Evolutionary conservation across 2,888 invertebrate species (phyloP).

Genomic region (Nebria brevicollis): DNA sequence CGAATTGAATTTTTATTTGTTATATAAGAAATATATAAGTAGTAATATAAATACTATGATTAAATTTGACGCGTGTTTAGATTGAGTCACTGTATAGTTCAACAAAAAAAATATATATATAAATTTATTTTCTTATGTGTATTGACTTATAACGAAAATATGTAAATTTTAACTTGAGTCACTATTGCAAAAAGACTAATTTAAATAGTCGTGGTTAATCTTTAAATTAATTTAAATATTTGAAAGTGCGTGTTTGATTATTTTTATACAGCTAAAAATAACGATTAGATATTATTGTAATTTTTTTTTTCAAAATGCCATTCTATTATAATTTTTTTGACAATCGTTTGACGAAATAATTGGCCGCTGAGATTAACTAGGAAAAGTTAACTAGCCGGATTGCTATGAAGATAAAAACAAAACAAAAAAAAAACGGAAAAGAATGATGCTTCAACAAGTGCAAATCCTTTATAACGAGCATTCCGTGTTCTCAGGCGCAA

Average conservation of each 20-base stretch:
- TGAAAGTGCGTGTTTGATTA: neutral
- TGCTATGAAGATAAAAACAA: constrained; percentile 30
- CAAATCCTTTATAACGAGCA: constrained; percentile 31
- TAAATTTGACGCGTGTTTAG: neutral
- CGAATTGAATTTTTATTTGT: neutral
- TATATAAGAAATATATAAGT: neutral
- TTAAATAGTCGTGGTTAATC: neutral
- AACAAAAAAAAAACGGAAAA: constrained; percentile 19
- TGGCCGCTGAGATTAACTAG: neutral
- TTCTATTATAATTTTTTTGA: neutral
- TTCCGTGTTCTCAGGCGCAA: constrained; percentile 23
- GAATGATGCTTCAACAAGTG: constrained; percentile 39
- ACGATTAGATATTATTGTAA: neutral
- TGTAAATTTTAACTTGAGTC: neutral
- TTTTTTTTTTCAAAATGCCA: neutral
- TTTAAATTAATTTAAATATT: neutral
- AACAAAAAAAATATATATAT: too few species aligned
- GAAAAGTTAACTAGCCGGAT: constrained; percentile 2
- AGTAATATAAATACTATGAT: neutral
- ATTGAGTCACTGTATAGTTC: neutral
- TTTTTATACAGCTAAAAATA: too few species aligned
- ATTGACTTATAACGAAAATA: neutral
- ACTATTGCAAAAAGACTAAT: neutral
- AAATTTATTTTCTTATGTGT: too few species aligned
- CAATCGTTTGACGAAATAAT: neutral